Evolutionary conservation across 1,140 invertebrate genomes (phyloP).

Genomic region (Ips typographus): DNA sequence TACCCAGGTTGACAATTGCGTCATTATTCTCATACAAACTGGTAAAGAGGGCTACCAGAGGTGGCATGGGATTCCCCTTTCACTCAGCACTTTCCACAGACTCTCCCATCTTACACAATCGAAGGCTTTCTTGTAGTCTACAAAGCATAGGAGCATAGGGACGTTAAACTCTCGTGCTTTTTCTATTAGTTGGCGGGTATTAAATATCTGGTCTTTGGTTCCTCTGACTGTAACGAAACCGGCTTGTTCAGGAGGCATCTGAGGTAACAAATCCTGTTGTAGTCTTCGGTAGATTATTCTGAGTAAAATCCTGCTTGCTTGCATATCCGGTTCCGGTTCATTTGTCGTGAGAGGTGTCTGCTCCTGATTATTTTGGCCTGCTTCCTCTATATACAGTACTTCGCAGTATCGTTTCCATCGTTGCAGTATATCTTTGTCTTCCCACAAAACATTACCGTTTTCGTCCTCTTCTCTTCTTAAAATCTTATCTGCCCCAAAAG

Average conservation of each 20-base stretch:
- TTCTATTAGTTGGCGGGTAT: too few relatives aligned
- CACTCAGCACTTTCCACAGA: too few relatives aligned
- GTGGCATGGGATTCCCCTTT: too few relatives aligned
- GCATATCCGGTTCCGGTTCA: neutral
- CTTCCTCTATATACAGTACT: constrained; percentile 2
- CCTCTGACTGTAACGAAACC: neutral
- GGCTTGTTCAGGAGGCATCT: neutral
- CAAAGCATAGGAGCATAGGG: too few relatives aligned
- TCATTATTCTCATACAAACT: too few relatives aligned
- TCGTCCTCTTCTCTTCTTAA: neutral
- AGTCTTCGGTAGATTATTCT: too few relatives aligned
- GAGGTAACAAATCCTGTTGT: neutral
- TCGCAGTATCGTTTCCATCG: neutral
- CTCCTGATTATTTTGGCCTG: constrained; percentile 4
- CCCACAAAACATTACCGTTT: constrained; percentile 1
- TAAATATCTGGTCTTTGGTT: too few relatives aligned
- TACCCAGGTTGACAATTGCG: too few relatives aligned
- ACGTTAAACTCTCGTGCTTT: too few relatives aligned
- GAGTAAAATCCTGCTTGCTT: neutral
- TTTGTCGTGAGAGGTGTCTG: constrained; percentile 2
- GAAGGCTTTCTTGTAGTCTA: too few relatives aligned
- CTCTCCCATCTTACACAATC: too few relatives aligned
- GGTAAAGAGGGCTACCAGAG: too few relatives aligned
- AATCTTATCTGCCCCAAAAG: neutral
- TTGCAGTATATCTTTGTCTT: constrained; percentile 4